These are phyloP conservation scores for Hydrozoanthus tunicans DNA, from an alignment of 64 coral and sea anemone genomes.

Conservation along the genomic window DNA sequence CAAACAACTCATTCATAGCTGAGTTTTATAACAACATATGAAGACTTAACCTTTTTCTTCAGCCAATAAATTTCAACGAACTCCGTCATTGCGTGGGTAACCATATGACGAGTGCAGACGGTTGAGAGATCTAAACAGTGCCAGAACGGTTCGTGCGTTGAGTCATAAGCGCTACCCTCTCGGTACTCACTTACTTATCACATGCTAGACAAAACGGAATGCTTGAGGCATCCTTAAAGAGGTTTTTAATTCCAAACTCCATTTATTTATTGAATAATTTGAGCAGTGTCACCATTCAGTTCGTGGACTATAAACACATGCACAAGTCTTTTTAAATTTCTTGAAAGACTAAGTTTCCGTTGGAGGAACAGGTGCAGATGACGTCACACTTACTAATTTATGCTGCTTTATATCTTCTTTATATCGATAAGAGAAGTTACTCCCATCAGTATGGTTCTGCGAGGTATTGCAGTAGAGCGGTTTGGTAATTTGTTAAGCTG, in stretches of 20 bases:
- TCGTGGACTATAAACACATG: neutral
- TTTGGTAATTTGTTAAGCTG: no score
- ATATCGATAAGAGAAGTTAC: neutral
- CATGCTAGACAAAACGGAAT: neutral
- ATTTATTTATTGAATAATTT: neutral
- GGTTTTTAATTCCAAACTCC: neutral
- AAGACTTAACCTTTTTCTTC: neutral
- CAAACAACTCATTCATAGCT: no score
- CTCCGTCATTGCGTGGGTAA: neutral
- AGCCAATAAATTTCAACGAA: neutral
- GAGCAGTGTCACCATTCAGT: neutral
- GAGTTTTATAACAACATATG: no score
- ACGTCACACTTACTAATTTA: slow-evolving; percentile 24
- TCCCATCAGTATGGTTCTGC: neutral
- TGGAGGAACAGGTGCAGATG: slow-evolving; percentile 18
- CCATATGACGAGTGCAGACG: neutral
- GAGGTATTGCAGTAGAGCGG: neutral
- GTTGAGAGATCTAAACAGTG: neutral
- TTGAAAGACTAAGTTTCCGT: neutral
- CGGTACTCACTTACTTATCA: neutral
- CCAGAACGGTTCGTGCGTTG: neutral
- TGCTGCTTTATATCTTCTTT: neutral
- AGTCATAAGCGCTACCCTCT: neutral
- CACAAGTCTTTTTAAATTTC: neutral
- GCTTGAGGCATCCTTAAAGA: neutral